Conservation (phyloP, 1,140 invertebrate genomes). For the Drosophila prosaltans region DNA sequence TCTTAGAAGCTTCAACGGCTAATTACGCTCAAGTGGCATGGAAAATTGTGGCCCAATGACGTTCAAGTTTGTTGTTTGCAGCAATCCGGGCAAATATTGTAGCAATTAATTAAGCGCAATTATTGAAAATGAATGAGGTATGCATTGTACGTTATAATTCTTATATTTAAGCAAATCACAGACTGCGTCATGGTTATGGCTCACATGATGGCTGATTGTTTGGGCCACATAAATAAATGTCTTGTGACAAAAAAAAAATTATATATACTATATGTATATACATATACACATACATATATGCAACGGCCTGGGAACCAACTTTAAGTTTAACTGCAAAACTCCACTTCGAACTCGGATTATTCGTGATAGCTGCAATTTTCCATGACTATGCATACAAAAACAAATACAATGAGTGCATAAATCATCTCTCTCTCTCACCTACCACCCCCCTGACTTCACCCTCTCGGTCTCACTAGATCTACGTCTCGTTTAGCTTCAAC, state of each 20-base stretch:
- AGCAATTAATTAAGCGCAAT: constrained; percentile 22
- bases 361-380: constrained; percentile 78
- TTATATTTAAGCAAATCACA: constrained; percentile 60
- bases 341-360: constrained; percentile 48
- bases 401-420: constrained; percentile 79
- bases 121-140: background rate
- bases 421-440: constrained; percentile 58
- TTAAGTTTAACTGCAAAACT: constrained; percentile 27
- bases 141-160: constrained; percentile 69
- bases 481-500: constrained; percentile 4
- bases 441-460: background rate
- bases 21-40: constrained; percentile 81
- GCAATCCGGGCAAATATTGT: constrained; percentile 54
- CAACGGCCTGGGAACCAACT: constrained; percentile 62
- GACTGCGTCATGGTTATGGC: constrained; percentile 63
- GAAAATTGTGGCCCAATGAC: constrained; percentile 75
- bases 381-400: constrained; percentile 50
- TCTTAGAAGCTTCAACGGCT: constrained; percentile 69
- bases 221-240: constrained; percentile 64
- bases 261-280: background rate
- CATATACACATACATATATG: constrained; percentile 29
- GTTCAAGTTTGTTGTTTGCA: constrained; percentile 49
- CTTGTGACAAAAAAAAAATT: constrained; percentile 64
- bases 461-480: background rate
- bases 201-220: constrained; percentile 19